These are phyloP conservation scores for Anoplophora glabripennis DNA, from an alignment of 1,140 invertebrate species.

Conservation along the genomic window DNA sequence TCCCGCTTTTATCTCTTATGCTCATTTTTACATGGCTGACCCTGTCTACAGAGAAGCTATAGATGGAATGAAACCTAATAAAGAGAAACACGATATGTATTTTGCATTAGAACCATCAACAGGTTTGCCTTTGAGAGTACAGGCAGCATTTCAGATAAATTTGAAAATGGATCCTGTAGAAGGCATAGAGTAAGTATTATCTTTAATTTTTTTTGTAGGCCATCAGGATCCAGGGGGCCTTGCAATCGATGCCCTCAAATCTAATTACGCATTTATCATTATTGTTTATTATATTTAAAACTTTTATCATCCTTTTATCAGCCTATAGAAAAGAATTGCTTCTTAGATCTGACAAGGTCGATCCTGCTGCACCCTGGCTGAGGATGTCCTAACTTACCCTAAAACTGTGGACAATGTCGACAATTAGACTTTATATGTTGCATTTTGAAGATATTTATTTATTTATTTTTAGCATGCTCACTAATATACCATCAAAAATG, in stretches of 20 bases:
- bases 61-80: constrained; percentile 67
- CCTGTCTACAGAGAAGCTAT: constrained; percentile 61
- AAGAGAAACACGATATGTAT: constrained; percentile 65
- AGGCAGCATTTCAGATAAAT: constrained; percentile 72
- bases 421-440: too few relatives aligned
- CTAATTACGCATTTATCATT: too few relatives aligned
- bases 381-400: too few relatives aligned
- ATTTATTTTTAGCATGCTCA: not conserved
- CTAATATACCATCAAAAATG: constrained; percentile 48
- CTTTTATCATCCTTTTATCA: too few relatives aligned
- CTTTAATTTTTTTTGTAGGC: not conserved
- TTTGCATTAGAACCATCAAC: constrained; percentile 70
- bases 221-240: too few relatives aligned
- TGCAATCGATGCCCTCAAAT: too few relatives aligned
- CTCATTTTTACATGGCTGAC: constrained; percentile 84
- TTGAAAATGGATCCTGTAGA: constrained; percentile 59
- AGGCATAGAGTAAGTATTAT: constrained; percentile 57
- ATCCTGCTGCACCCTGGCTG: too few relatives aligned
- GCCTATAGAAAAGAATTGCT: too few relatives aligned
- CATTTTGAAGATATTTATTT: not conserved
- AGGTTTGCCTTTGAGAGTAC: constrained; percentile 66
- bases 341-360: too few relatives aligned
- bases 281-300: too few relatives aligned
- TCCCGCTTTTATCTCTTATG: constrained; percentile 78
- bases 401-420: too few relatives aligned